These are phyloP conservation scores for Acanthurus leucopareius DNA, from an alignment of 2,797 vertebrate species.

Conservation along the genomic window DNA sequence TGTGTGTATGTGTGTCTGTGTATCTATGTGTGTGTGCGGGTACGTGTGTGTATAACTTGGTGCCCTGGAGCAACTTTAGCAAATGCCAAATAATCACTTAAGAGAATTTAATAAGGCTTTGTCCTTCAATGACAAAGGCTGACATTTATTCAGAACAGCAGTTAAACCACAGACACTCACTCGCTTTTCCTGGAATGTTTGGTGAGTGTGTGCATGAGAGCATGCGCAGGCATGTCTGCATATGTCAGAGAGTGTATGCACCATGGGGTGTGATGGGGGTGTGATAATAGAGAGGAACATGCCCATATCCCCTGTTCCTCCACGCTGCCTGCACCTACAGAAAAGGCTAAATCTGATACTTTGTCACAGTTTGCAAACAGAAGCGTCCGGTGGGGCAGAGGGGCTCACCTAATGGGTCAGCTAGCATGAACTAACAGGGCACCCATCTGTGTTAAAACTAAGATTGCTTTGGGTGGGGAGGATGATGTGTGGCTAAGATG, in stretches of 20 bases:
- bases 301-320: slow-evolving; percentile 54
- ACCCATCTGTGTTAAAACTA: slow-evolving; percentile 59
- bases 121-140: slow-evolving; percentile 71
- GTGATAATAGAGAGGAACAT: slow-evolving; percentile 56
- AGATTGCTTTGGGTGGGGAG: slow-evolving; percentile 9
- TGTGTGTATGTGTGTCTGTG: slow-evolving; percentile 17
- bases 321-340: slow-evolving; percentile 70
- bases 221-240: slow-evolving; percentile 31
- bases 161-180: slow-evolving; percentile 34
- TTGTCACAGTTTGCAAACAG: slow-evolving; percentile 90
- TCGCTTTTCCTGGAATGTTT: slow-evolving; percentile 21
- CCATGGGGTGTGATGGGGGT: slow-evolving; percentile 11
- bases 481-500: slow-evolving; percentile 14
- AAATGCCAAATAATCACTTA: slow-evolving; percentile 60
- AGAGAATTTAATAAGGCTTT: slow-evolving; percentile 67
- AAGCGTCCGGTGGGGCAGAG: slow-evolving; percentile 63
- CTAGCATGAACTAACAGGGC: slow-evolving; percentile 57
- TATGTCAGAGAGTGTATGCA: slow-evolving; percentile 41
- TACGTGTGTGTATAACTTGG: slow-evolving; percentile 19
- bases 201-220: slow-evolving; percentile 4
- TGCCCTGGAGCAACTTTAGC: slow-evolving; percentile 63
- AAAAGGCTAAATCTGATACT: slow-evolving; percentile 84
- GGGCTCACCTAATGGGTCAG: slow-evolving; percentile 82
- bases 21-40: slow-evolving; percentile 32
- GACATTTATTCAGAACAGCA: slow-evolving; percentile 46